Percentiles rank a stretch among this genome's conserved stretches.
Evolutionary conservation across 2,888 invertebrate species (phyloP).

Genomic region (Schrankia costaestrigalis): DNA sequence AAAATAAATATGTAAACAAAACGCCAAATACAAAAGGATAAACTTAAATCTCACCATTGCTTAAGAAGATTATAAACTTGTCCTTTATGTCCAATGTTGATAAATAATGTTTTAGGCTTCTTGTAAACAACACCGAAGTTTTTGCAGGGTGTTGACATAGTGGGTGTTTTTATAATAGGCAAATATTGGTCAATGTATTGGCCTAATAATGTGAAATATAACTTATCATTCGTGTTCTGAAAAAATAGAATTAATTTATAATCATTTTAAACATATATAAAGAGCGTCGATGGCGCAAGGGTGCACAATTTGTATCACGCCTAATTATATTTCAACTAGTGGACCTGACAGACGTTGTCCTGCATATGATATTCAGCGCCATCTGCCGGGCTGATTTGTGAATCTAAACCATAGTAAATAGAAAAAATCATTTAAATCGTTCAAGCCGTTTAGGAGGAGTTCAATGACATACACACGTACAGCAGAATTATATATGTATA

Average conservation of each 20-base stretch:
- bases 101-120: slow-evolving; percentile 93
- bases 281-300: neutral
- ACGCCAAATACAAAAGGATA: no score
- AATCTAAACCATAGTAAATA: no score
- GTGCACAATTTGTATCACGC: neutral
- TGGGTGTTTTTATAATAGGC: slow-evolving; percentile 98
- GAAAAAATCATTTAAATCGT: no score
- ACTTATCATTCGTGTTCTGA: slow-evolving; percentile 93
- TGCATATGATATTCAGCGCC: no score
- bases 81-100: slow-evolving; percentile 94
- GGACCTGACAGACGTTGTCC: no score
- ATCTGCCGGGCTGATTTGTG: no score
- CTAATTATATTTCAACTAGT: no score
- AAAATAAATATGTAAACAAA: no score
- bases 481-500: no score
- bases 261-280: neutral
- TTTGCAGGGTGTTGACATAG: slow-evolving; percentile 96
- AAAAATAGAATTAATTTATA: no score
- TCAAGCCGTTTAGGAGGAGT: no score
- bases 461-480: no score
- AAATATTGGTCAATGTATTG: slow-evolving; percentile 94
- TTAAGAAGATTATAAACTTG: slow-evolving; percentile 91
- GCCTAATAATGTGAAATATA: slow-evolving; percentile 92
- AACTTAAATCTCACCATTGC: slow-evolving; percentile 84
- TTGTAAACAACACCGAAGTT: slow-evolving; percentile 94